Evolutionary conservation across 2,797 vertebrate genomes (phyloP).

Genomic region (Cynodonichthys magdalenae): DNA sequence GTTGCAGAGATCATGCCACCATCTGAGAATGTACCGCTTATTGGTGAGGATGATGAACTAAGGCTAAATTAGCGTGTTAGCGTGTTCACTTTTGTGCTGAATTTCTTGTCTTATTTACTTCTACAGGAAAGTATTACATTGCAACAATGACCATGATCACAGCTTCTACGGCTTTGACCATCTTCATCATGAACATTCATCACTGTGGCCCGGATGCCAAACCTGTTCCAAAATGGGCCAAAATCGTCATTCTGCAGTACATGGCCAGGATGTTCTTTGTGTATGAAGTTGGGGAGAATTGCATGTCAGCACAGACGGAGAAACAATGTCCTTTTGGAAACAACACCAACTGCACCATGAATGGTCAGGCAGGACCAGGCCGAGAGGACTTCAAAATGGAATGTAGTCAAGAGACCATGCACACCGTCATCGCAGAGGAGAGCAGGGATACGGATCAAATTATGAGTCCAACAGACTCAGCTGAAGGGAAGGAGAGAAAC

Average conservation of each 20-base stretch:
- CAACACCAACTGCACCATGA: constrained; percentile 54
- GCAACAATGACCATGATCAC: constrained; percentile 97
- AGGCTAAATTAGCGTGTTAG: neutral
- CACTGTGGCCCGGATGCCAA: constrained; percentile 90
- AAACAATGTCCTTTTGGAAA: constrained; percentile 33
- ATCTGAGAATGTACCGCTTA: constrained; percentile 91
- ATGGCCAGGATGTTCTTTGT: constrained; percentile 89
- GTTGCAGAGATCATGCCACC: constrained; percentile 96
- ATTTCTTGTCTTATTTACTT: constrained; percentile 5
- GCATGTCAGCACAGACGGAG: constrained; percentile 71
- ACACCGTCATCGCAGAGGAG: constrained; percentile 32
- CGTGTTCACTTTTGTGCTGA: constrained; percentile 2
- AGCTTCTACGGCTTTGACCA: constrained; percentile 90
- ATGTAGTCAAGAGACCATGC: constrained; percentile 41
- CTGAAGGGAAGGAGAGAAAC: constrained; percentile 62
- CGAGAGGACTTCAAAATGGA: constrained; percentile 65
- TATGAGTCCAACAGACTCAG: constrained; percentile 59
- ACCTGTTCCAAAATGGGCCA: constrained; percentile 89
- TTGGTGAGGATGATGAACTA: constrained; percentile 80
- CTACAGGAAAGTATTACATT: constrained; percentile 93
- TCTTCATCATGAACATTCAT: constrained; percentile 94
- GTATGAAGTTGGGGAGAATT: constrained; percentile 88
- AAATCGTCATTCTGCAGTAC: constrained; percentile 84
- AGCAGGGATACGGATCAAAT: constrained; percentile 70
- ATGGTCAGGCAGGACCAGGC: constrained; percentile 62